Percentiles rank a stretch among this genome's conserved stretches.
These are phyloP conservation scores for Catharus bicknelli DNA, from an alignment of 2,113 vertebrate species.

Conservation along the genomic window DNA sequence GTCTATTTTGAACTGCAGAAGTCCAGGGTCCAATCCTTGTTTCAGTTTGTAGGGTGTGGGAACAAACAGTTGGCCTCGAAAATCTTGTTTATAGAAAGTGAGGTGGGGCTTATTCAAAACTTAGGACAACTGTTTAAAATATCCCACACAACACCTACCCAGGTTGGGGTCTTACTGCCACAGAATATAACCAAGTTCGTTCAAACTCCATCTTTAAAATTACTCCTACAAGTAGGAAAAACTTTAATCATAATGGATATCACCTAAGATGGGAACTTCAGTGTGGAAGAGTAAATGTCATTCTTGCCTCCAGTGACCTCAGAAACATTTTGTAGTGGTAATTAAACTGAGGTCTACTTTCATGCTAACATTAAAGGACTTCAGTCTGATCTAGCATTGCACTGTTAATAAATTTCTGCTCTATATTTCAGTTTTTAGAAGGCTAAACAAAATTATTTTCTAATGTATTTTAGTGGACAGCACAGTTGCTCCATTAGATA, in stretches of 20 bases:
- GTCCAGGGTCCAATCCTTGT: background rate
- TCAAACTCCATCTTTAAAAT: background rate
- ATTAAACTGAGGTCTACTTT: background rate
- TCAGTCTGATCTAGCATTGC: background rate
- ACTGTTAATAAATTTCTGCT: background rate
- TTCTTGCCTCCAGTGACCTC: background rate
- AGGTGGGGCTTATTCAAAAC: background rate
- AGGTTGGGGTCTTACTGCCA: background rate
- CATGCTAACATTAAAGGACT: background rate
- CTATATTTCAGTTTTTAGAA: background rate
- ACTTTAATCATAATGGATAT: background rate
- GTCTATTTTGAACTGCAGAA: background rate
- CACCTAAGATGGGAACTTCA: background rate
- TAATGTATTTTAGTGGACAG: background rate
- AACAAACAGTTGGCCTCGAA: background rate
- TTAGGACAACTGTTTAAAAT: background rate
- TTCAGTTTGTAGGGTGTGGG: background rate
- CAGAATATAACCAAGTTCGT: background rate
- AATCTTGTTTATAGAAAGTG: background rate
- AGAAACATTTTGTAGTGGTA: background rate
- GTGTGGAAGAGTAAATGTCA: background rate
- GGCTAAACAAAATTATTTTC: background rate
- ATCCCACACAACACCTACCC: rapidly evolving
- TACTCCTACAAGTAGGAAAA: background rate
- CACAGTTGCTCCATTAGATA: background rate